Conservation (phyloP, 2,113 vertebrate species). For the Myrmecobius fasciatus region DNA sequence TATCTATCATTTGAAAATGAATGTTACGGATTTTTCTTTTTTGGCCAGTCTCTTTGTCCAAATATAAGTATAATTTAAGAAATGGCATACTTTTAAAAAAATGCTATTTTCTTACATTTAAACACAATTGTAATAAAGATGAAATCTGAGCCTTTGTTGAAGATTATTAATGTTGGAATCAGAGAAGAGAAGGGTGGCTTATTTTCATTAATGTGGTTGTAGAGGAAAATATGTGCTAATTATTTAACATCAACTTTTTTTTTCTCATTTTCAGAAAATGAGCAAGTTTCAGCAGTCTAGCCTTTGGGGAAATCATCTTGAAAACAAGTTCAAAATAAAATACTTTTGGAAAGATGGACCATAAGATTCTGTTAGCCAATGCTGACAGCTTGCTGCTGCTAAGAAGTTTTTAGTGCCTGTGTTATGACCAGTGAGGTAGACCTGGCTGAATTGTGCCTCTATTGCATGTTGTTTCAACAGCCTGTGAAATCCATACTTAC, state of each 20-base stretch:
- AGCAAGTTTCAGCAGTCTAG: slow-evolving; percentile 95
- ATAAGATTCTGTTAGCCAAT: slow-evolving; percentile 52
- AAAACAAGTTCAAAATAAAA: slow-evolving; percentile 31
- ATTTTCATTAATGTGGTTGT: background rate
- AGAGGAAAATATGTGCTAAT: background rate
- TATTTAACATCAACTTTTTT: background rate
- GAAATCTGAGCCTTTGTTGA: slow-evolving; percentile 41
- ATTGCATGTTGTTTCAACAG: slow-evolving; percentile 34
- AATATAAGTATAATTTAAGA: slow-evolving; percentile 57
- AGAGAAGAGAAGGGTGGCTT: background rate
- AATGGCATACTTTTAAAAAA: slow-evolving; percentile 29
- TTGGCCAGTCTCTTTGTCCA: slow-evolving; percentile 52
- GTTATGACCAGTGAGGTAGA: background rate
- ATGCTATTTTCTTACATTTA: background rate
- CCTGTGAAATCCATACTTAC: slow-evolving; percentile 43
- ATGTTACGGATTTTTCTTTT: background rate
- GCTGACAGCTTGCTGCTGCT: slow-evolving; percentile 79
- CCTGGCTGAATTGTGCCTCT: slow-evolving; percentile 50
- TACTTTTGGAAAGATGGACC: slow-evolving; percentile 51
- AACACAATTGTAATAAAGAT: background rate
- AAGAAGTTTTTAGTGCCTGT: slow-evolving; percentile 28
- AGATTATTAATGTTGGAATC: slow-evolving; percentile 25
- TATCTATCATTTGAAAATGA: background rate
- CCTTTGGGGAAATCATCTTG: background rate
- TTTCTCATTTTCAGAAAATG: slow-evolving; percentile 89